phyloP scores from a whole-genome alignment of 2,888 invertebrate genomes.

The Zaprionus bogoriensis region DNA sequence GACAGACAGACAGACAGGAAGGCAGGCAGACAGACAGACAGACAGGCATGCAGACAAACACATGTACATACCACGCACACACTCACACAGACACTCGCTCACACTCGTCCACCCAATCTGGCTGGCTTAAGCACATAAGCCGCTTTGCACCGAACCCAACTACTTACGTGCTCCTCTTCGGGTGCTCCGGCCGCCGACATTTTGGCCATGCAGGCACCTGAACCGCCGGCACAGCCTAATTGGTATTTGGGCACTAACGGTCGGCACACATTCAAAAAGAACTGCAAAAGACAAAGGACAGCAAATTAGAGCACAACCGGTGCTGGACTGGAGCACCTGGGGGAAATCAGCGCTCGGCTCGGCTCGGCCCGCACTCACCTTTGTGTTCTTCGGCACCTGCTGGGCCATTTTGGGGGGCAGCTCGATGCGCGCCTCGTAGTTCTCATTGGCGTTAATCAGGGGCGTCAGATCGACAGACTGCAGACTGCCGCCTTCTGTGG shows the following conservation, averaged over 20 bases:
- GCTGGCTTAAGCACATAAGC: conserved; percentile 54
- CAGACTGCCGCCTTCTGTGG: conserved; percentile 63
- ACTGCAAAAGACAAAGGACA: conserved; percentile 62
- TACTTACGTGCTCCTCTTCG: conserved; percentile 81
- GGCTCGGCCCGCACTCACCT: conserved; percentile 62
- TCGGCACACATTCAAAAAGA: conserved; percentile 82
- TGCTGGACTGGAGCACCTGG: neutral
- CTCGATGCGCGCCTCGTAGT: conserved; percentile 81
- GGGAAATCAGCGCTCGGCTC: conserved; percentile 53
- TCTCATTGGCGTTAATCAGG: conserved; percentile 80
- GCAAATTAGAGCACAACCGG: conserved; percentile 29
- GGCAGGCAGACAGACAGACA: neutral
- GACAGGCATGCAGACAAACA: too few species aligned
- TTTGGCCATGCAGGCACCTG: conserved; percentile 81
- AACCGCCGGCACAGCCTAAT: conserved; percentile 81
- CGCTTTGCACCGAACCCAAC: conserved; percentile 43
- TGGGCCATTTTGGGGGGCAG: conserved; percentile 65
- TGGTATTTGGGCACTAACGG: conserved; percentile 82
- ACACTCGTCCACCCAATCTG: conserved; percentile 9
- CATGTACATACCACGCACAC: conserved; percentile 21
- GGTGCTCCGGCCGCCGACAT: conserved; percentile 73
- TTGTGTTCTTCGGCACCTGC: conserved; percentile 73
- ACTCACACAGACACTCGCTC: conserved; percentile 7
- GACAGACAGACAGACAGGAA: neutral
- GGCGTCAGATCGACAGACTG: conserved; percentile 80